Evolutionary conservation across 2,797 vertebrate genomes (phyloP).

Genomic region (Sebastes variabilis): DNA sequence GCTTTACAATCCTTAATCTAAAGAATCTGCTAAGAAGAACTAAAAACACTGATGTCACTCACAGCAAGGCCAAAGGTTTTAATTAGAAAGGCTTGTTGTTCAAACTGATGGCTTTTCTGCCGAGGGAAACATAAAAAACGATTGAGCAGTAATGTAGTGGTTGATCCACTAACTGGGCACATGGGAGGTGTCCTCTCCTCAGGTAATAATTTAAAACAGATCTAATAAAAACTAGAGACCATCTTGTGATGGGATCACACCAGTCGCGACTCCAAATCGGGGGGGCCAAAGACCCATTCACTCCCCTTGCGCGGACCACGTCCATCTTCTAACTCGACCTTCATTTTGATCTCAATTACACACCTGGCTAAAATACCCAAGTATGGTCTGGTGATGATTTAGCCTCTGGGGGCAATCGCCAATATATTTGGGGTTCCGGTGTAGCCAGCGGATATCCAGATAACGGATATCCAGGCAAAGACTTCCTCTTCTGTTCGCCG

Average conservation of each 20-base stretch:
- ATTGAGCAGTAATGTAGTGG: neutral
- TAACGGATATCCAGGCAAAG: neutral
- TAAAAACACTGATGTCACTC: neutral
- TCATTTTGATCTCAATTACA: no score
- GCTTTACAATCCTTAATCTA: neutral
- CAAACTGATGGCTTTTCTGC: conserved; percentile 7
- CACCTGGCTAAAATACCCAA: no score
- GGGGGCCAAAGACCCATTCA: no score
- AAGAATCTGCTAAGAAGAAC: neutral
- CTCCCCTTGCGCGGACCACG: no score
- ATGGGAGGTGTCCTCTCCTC: neutral
- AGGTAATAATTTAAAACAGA: neutral
- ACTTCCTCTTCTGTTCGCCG: no score
- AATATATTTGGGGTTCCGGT: neutral
- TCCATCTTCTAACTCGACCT: no score
- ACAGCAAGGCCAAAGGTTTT: neutral
- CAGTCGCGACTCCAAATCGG: neutral
- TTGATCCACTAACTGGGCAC: neutral
- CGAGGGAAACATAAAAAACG: neutral
- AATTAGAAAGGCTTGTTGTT: neutral
- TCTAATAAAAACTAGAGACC: neutral
- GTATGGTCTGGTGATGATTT: neutral
- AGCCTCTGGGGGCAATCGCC: neutral
- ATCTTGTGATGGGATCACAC: neutral
- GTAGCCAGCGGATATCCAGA: neutral